phyloP scores from a whole-genome alignment of 2,797 vertebrate genomes.

The Semotilus atromaculatus region DNA sequence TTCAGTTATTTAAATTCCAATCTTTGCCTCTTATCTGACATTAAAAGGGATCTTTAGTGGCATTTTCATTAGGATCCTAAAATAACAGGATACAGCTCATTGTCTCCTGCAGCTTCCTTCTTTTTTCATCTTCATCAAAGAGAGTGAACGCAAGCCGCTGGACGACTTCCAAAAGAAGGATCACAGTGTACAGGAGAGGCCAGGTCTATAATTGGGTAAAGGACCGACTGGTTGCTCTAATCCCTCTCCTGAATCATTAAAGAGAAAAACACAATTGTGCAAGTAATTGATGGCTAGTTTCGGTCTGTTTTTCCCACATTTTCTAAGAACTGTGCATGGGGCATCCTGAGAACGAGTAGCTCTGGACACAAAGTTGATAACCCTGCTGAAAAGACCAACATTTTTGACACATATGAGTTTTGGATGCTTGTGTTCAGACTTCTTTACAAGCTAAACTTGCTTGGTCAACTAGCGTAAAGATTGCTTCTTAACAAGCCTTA shows the following conservation, averaged over 20 bases:
- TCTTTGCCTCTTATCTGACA: constrained; percentile 63
- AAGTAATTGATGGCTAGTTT: constrained; percentile 58
- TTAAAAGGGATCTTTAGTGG: constrained; percentile 75
- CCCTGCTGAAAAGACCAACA: neutral
- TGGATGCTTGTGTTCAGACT: neutral
- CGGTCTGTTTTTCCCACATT: constrained; percentile 55
- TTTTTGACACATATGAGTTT: neutral
- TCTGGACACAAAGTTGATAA: constrained; percentile 18
- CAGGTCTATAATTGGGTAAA: constrained; percentile 79
- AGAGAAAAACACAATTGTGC: constrained; percentile 70
- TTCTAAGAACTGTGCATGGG: constrained; percentile 32
- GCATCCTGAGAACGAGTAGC: neutral
- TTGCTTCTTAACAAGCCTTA: neutral
- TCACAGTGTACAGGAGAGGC: constrained; percentile 63
- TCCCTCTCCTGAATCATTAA: constrained; percentile 72
- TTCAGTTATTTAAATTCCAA: constrained; percentile 48
- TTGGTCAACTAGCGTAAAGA: neutral
- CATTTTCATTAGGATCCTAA: constrained; percentile 68
- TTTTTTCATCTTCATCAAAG: constrained; percentile 50
- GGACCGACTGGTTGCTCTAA: constrained; percentile 71
- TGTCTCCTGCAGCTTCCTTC: constrained; percentile 53
- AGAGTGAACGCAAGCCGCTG: constrained; percentile 45
- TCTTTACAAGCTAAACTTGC: neutral
- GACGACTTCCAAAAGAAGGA: constrained; percentile 55
- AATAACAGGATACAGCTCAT: constrained; percentile 64